A percentile compares a stretch with the other conserved stretches of the same genome.
Conservation (phyloP, 2,888 invertebrate species). For the Apodemia mormo region DNA sequence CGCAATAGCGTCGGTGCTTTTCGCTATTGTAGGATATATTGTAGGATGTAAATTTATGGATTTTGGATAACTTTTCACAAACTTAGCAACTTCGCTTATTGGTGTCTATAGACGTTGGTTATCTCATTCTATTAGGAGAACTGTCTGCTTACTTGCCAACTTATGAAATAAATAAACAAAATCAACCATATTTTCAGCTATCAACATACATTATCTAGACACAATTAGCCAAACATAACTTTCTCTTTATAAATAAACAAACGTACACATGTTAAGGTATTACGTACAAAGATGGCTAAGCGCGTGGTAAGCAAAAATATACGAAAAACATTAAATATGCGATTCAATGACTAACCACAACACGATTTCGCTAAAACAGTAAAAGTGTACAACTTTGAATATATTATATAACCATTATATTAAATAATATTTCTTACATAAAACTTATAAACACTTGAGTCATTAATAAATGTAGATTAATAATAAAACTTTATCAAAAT, state of each 20-base stretch:
- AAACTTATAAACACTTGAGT: not conserved
- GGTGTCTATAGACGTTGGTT: too few relatives aligned
- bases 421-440: not conserved
- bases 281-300: not conserved
- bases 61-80: too few relatives aligned
- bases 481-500: not conserved
- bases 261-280: not conserved
- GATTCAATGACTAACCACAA: slow-evolving; percentile 3
- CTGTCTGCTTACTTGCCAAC: too few relatives aligned
- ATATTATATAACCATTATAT: not conserved
- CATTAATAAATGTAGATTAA: not conserved
- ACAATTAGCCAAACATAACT: not conserved
- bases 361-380: not conserved
- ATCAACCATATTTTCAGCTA: too few relatives aligned
- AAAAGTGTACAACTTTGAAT: not conserved
- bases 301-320: slow-evolving; percentile 2
- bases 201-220: not conserved
- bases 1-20: too few relatives aligned
- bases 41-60: too few relatives aligned
- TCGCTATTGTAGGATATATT: too few relatives aligned
- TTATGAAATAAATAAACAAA: too few relatives aligned
- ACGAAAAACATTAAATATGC: not conserved
- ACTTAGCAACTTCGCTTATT: too few relatives aligned
- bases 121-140: too few relatives aligned
- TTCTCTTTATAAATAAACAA: not conserved